Percentiles rank a stretch among this genome's conserved stretches.
Conservation (phyloP, 1,140 invertebrate genomes). For the Meloidogyne chitwoodi region DNA sequence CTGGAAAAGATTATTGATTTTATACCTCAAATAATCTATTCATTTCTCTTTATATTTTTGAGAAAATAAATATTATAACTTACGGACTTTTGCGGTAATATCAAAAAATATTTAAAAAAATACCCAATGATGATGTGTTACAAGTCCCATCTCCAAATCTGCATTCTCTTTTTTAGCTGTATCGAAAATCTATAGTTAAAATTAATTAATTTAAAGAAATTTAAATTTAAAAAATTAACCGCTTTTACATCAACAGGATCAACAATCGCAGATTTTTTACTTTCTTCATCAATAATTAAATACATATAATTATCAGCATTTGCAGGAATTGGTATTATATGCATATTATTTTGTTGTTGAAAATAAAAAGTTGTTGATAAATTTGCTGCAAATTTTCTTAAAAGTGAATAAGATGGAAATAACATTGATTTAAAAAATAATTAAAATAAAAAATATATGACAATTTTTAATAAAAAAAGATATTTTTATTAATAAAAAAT, state of each 20-base stretch:
- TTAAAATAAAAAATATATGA: too few species aligned
- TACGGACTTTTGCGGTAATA: too few species aligned
- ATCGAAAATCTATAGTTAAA: slow-evolving; percentile 5
- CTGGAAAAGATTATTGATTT: too few species aligned
- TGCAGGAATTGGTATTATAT: slow-evolving; percentile 29
- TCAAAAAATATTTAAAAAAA: too few species aligned
- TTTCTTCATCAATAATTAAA: slow-evolving; percentile 17
- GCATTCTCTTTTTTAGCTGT: not conserved
- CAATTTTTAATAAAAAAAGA: too few species aligned
- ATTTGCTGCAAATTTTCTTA: not conserved
- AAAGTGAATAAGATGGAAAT: not conserved
- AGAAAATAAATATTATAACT: too few species aligned
- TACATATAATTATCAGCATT: slow-evolving; percentile 26
- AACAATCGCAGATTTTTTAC: slow-evolving; percentile 9
- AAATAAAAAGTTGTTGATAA: not conserved
- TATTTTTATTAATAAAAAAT: too few species aligned
- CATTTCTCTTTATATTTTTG: too few species aligned
- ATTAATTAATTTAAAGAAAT: not conserved
- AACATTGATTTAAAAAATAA: not conserved
- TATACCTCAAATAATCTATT: too few species aligned
- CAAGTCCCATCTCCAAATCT: not conserved
- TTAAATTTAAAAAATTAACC: slow-evolving; percentile 6
- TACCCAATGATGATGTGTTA: slow-evolving; percentile 26
- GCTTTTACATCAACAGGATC: slow-evolving; percentile 22
- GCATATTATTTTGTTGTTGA: not conserved